Percentiles rank a stretch among this genome's conserved stretches.
phyloP scores from a whole-genome alignment of 2,797 vertebrate genomes.

The Epinephelus coioides region DNA sequence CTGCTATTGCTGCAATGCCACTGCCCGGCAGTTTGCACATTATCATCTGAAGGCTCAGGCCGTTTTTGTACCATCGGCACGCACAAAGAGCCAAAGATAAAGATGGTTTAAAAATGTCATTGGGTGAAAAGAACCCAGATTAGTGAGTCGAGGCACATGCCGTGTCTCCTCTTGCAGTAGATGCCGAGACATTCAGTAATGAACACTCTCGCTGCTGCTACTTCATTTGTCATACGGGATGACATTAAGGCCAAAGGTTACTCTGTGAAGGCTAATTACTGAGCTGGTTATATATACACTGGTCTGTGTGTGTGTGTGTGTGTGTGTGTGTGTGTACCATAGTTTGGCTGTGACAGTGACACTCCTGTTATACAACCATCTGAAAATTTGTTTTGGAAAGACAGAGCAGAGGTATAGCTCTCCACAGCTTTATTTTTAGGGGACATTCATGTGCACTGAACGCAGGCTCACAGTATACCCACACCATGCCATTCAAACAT shows the following conservation, averaged over 20 bases:
- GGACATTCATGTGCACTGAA: conserved; percentile 30
- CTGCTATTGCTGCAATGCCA: background rate
- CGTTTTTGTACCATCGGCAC: background rate
- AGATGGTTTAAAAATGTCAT: conserved; percentile 38
- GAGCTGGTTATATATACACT: conserved; percentile 64
- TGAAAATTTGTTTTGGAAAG: conserved; percentile 68
- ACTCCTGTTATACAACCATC: conserved; percentile 51
- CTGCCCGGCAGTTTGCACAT: background rate
- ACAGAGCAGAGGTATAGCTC: conserved; percentile 17
- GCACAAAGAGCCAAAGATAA: conserved; percentile 29
- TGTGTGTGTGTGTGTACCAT: conserved; percentile 5
- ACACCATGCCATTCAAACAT: conserved; percentile 28
- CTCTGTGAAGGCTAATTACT: conserved; percentile 69
- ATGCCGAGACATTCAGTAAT: conserved; percentile 68
- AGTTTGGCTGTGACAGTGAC: conserved; percentile 46
- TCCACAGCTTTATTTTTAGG: conserved; percentile 58
- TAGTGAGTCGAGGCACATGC: conserved; percentile 46
- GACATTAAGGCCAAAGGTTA: conserved; percentile 68
- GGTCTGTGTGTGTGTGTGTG: conserved; percentile 7
- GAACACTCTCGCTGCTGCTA: conserved; percentile 64
- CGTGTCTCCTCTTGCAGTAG: conserved; percentile 45
- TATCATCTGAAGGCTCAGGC: background rate
- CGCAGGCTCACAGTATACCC: conserved; percentile 8
- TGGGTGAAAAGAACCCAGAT: conserved; percentile 47
- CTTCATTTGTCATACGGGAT: conserved; percentile 70